These are phyloP conservation scores for Lepus americanus DNA, from an alignment of 2,113 vertebrate species.

Conservation along the genomic window DNA sequence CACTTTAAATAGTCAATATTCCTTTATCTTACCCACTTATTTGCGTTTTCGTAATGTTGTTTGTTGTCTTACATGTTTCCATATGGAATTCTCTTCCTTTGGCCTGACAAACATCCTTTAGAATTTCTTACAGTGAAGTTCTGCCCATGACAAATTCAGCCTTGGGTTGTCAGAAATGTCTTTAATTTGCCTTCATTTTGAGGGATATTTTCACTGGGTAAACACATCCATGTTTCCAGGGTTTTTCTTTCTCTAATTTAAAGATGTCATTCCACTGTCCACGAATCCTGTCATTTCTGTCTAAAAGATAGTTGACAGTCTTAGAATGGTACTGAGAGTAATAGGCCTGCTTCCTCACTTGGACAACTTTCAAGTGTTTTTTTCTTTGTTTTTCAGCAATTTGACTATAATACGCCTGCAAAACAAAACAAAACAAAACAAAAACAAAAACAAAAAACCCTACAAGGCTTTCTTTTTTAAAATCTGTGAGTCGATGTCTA, in stretches of 20 bases:
- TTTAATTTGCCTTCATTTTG: neutral
- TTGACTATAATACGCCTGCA: neutral
- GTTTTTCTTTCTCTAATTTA: neutral
- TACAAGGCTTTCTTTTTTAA: too few relatives aligned
- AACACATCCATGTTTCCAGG: neutral
- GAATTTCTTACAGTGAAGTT: neutral
- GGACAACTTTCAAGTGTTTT: neutral
- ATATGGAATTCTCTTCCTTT: neutral
- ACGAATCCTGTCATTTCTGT: neutral
- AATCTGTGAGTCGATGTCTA: too few relatives aligned
- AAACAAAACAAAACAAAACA: too few relatives aligned
- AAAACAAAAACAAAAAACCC: too few relatives aligned
- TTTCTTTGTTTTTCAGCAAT: neutral
- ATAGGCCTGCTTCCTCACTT: too few relatives aligned
- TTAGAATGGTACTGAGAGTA: neutral
- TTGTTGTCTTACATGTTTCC: neutral
- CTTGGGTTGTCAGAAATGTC: neutral
- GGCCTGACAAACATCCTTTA: neutral
- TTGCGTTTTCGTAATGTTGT: neutral
- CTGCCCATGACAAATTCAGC: neutral
- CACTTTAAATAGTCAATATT: neutral
- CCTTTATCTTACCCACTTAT: neutral
- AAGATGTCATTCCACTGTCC: neutral
- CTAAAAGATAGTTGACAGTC: neutral
- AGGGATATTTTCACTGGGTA: neutral